Conservation (phyloP, 92 coral and sea anemone genomes). For the Bergia puertoricense region DNA sequence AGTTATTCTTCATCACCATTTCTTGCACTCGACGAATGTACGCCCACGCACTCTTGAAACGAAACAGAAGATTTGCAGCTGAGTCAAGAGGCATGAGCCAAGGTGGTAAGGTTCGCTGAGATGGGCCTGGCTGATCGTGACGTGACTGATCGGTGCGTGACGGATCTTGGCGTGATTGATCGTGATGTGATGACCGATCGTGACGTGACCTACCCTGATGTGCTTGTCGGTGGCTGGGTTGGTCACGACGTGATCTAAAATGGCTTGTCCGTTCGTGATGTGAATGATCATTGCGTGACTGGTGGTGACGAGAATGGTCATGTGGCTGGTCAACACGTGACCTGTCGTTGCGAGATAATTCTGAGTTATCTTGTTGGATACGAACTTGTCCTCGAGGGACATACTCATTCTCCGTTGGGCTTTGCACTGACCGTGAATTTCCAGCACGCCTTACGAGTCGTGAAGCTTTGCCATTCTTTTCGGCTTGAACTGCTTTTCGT, state of each 20-base stretch:
- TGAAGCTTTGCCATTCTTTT: background rate
- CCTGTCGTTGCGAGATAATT: background rate
- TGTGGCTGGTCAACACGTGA: background rate
- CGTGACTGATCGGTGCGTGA: background rate
- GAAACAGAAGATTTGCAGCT: slow-evolving; percentile 34
- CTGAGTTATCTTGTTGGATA: background rate
- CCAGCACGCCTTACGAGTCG: background rate
- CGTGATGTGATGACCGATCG: background rate
- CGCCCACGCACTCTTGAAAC: slow-evolving; percentile 63
- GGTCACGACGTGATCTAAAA: background rate
- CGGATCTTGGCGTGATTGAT: background rate
- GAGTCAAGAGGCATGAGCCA: slow-evolving; percentile 36
- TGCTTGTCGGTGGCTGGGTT: background rate
- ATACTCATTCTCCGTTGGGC: background rate
- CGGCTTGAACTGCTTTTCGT: background rate
- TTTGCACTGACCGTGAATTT: background rate
- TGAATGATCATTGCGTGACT: background rate
- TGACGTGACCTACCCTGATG: background rate
- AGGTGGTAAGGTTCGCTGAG: slow-evolving; percentile 5
- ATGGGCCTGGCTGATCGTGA: background rate
- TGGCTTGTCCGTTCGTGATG: background rate
- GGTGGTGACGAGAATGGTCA: background rate
- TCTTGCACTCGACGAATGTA: slow-evolving; percentile 67
- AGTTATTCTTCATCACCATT: slow-evolving; percentile 50
- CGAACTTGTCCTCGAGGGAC: slow-evolving; percentile 5